Evolutionary conservation across 1,140 invertebrate species (phyloP).

Genomic region (Galleria mellonella): DNA sequence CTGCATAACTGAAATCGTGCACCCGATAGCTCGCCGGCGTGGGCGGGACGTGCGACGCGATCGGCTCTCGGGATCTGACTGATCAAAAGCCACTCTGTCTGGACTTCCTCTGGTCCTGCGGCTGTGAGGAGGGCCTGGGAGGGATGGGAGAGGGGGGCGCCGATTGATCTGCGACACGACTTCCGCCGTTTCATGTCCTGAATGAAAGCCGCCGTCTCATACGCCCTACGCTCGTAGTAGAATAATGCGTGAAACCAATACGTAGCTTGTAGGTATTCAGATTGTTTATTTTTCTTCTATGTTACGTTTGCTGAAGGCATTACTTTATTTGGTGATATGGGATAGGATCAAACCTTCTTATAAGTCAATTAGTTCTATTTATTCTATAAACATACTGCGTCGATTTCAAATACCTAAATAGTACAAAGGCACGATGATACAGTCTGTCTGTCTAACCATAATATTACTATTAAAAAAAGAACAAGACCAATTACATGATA

Average conservation of each 20-base stretch:
- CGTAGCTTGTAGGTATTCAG: neutral
- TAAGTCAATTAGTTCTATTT: no score
- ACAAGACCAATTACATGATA: no score
- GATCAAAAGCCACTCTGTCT: conserved; percentile 30
- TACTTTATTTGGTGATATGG: conserved; percentile 3
- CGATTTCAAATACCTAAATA: no score
- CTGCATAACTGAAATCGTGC: conserved; percentile 41
- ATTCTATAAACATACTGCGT: no score
- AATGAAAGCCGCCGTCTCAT: conserved; percentile 36
- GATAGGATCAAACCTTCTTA: no score
- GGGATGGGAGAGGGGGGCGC: conserved; percentile 23
- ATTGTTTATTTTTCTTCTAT: conserved; percentile 4
- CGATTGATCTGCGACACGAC: conserved; percentile 56
- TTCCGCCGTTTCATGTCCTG: conserved; percentile 54
- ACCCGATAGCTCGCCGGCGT: conserved; percentile 10
- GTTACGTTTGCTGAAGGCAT: neutral
- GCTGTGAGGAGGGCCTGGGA: conserved; percentile 8
- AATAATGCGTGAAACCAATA: neutral
- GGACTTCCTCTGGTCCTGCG: conserved; percentile 41
- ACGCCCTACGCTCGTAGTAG: conserved; percentile 21
- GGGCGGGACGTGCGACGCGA: conserved; percentile 19
- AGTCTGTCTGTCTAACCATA: no score
- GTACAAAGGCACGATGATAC: no score
- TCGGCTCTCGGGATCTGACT: conserved; percentile 36
- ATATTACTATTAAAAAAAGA: no score